A percentile compares a stretch with the other conserved stretches of the same genome.
Evolutionary conservation across 2,797 vertebrate genomes (phyloP).

Genomic region (Acanthiza pusilla): DNA sequence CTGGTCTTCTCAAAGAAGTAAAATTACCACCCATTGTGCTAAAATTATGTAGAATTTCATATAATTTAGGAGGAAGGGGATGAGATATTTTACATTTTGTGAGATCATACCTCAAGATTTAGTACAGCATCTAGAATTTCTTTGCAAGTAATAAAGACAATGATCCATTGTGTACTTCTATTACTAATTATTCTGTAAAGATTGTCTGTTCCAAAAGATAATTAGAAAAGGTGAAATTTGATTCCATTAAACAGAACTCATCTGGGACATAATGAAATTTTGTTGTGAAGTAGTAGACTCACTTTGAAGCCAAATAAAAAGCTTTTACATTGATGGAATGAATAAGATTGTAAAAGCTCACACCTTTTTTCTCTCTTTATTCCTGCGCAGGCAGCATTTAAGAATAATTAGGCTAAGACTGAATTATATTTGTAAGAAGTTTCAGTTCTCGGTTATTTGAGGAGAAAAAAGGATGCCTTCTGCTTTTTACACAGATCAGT

Average conservation of each 20-base stretch:
- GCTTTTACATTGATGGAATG: conserved; percentile 50
- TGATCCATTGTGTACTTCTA: conserved; percentile 79
- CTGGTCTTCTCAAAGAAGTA: conserved; percentile 55
- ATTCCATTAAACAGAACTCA: conserved; percentile 79
- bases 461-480: background rate
- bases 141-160: conserved; percentile 76
- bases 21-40: conserved; percentile 61
- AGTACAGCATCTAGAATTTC: conserved; percentile 75
- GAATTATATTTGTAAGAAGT: conserved; percentile 27
- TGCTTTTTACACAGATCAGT: background rate
- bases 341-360: conserved; percentile 64
- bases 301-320: conserved; percentile 75
- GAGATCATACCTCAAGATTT: conserved; percentile 73
- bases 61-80: conserved; percentile 62
- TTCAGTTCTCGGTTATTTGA: conserved; percentile 11
- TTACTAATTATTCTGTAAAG: conserved; percentile 83
- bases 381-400: background rate
- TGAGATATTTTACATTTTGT: conserved; percentile 69
- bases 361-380: conserved; percentile 23
- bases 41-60: conserved; percentile 59
- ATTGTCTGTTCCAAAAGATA: conserved; percentile 78
- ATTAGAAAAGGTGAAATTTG: conserved; percentile 82
- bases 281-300: conserved; percentile 69
- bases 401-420: conserved; percentile 8
- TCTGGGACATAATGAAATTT: conserved; percentile 76